Base-by-base conservation (phyloP, 2,888 invertebrate genomes). In the Tachina fera region DNA sequence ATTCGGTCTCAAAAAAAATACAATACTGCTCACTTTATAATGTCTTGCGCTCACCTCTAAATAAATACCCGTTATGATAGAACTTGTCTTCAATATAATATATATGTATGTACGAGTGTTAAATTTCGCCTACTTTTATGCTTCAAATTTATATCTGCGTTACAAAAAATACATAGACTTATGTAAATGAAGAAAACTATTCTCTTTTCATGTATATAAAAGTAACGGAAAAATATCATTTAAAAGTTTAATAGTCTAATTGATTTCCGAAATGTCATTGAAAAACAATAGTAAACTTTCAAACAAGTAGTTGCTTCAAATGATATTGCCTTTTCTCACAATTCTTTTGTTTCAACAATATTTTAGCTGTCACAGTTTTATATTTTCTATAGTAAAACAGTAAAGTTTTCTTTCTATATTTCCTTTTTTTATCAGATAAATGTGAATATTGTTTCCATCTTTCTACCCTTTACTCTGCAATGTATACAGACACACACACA, bases 221-320 rank as follows among this genome's bases (percentile, higher is more conserved):
- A 56, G 19, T 67, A 49, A 67, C 67, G 49, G 67, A 51, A 71
- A 68, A 65, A 45, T 31, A 13, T 51, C 22, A 61, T 70, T 43
- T 16, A 70, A 63, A 60, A 70, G 51, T 78, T 78, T 70, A 49
- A 51, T 70, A 70, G 70, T 78, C 61, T 78, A 78, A 78, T 78
- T 78, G 68, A 78, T 78, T 70, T 78, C 70, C 78, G 51, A 78
- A 78, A 78, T 78, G 77, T 60, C 68, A 77, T n/a, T 68, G 68
- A 60, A 68, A 68, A 49, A 13, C 16, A 58, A 19, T 56, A 1
- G 16, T 14, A 67, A 68, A 77, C 47, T 77, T 60, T 77, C 3
- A 19, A 49, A 67, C 58, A 31, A 58, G 47, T 13, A 8, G 8
- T n/a, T 14, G 31, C 6, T 49, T 49, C 22, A 56, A 5, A 11